These are phyloP conservation scores for Cetonia aurata DNA, from an alignment of 2,888 invertebrate genomes.

Conservation along the genomic window DNA sequence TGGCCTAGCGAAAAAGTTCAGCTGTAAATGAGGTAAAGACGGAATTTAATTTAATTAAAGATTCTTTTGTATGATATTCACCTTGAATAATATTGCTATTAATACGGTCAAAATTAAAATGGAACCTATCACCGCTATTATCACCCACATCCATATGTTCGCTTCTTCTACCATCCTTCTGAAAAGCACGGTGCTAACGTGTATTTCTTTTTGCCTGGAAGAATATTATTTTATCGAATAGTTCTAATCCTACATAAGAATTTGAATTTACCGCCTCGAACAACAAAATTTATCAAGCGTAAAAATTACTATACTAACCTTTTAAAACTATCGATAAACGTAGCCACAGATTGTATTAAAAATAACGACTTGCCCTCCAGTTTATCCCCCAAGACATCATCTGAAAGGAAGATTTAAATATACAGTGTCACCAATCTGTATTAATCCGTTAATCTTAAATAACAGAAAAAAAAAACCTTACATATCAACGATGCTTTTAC, in stretches of 20 bases:
- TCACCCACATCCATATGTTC: slow-evolving; percentile 61
- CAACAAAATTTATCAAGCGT: too few relatives aligned
- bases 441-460: neutral
- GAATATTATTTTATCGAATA: neutral
- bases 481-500: slow-evolving; percentile 2
- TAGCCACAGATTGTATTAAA: slow-evolving; percentile 1
- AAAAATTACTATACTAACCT: too few relatives aligned
- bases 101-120: slow-evolving; percentile 61
- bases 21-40: slow-evolving; percentile 12
- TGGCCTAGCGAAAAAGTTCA: slow-evolving; percentile 40
- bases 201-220: slow-evolving; percentile 8
- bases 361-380: slow-evolving; percentile 2
- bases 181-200: neutral
- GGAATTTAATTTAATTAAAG: neutral
- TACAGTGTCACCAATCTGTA: neutral
- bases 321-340: neutral
- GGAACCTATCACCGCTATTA: slow-evolving; percentile 60
- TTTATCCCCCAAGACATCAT: neutral
- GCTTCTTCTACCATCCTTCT: slow-evolving; percentile 1
- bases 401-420: neutral
- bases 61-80: slow-evolving; percentile 51
- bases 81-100: slow-evolving; percentile 62
- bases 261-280: too few relatives aligned
- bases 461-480: neutral
- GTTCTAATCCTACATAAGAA: too few relatives aligned